A percentile compares a stretch with the other conserved stretches of the same genome.
These are phyloP conservation scores for Drosophila eohydei DNA, from an alignment of 2,888 invertebrate species.

Conservation along the genomic window DNA sequence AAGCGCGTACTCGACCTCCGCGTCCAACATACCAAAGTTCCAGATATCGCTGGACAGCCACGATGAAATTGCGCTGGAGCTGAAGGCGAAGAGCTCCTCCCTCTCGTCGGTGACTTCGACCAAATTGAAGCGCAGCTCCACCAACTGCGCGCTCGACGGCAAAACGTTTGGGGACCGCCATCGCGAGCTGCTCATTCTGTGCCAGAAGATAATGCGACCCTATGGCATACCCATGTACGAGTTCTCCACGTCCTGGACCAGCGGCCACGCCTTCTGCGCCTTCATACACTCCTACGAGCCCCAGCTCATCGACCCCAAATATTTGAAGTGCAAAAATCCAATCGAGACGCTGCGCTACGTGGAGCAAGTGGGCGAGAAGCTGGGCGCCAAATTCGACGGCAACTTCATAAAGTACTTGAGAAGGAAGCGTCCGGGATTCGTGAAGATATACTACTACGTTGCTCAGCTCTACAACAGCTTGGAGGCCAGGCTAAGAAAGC, in stretches of 20 bases:
- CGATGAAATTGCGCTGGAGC: background rate
- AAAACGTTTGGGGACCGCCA: slow-evolving; percentile 50
- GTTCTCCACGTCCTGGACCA: slow-evolving; percentile 53
- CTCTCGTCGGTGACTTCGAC: background rate
- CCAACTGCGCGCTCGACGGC: background rate
- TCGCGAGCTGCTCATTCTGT: slow-evolving; percentile 21
- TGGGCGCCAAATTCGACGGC: slow-evolving; percentile 33
- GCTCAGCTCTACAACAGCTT: slow-evolving; percentile 20
- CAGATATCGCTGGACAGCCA: background rate
- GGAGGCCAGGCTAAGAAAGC: background rate
- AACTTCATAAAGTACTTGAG: slow-evolving; percentile 25
- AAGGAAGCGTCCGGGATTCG: slow-evolving; percentile 29
- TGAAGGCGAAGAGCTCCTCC: background rate
- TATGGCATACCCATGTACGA: slow-evolving; percentile 66
- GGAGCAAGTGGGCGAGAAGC: background rate
- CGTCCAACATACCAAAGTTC: background rate
- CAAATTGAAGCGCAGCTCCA: background rate
- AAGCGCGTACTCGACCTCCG: background rate
- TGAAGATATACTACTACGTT: slow-evolving; percentile 37
- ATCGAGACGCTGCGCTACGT: slow-evolving; percentile 38
- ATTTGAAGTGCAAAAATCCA: slow-evolving; percentile 9
- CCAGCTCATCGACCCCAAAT: slow-evolving; percentile 33
- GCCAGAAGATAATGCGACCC: slow-evolving; percentile 28
- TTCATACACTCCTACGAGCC: slow-evolving; percentile 50
- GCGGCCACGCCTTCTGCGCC: slow-evolving; percentile 64